Percentiles rank a stretch among this genome's conserved stretches.
Evolutionary conservation across 2,888 invertebrate genomes (phyloP).

Genomic region (Lepidochrysops patricia): DNA sequence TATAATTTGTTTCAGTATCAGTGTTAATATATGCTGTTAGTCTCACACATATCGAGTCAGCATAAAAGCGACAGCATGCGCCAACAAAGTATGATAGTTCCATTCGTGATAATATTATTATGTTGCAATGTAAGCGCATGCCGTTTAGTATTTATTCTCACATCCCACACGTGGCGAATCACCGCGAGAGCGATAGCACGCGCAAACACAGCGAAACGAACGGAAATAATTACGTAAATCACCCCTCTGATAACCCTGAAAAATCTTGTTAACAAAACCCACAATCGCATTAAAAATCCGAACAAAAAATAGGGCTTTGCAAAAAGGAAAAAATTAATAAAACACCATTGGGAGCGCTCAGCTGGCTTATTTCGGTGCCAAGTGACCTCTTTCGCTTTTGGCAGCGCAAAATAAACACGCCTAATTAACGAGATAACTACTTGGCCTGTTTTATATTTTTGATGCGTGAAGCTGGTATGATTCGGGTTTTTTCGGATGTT

Average conservation of each 20-base stretch:
- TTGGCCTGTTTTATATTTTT: constrained; percentile 15
- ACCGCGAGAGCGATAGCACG: too few species aligned
- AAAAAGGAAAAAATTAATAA: constrained; percentile 17
- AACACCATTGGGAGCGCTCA: constrained; percentile 13
- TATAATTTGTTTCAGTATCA: too few species aligned
- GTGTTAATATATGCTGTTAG: too few species aligned
- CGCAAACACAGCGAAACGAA: too few species aligned
- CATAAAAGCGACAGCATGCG: too few species aligned
- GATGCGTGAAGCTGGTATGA: not conserved
- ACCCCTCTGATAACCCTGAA: not conserved
- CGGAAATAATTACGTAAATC: too few species aligned
- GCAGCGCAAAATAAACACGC: constrained; percentile 24
- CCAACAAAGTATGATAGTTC: too few species aligned
- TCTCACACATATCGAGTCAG: too few species aligned
- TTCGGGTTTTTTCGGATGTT: not conserved
- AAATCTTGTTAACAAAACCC: not conserved
- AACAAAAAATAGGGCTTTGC: constrained; percentile 9
- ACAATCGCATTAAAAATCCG: not conserved
- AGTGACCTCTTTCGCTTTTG: constrained; percentile 26
- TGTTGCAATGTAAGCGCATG: too few species aligned
- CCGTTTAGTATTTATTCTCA: too few species aligned
- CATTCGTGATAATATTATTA: too few species aligned
- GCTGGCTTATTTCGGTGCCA: constrained; percentile 22
- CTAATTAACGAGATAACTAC: constrained; percentile 23
- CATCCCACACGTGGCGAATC: too few species aligned